Base-by-base conservation (phyloP, 2,113 vertebrate genomes). In the Catagonus wagneri region DNA sequence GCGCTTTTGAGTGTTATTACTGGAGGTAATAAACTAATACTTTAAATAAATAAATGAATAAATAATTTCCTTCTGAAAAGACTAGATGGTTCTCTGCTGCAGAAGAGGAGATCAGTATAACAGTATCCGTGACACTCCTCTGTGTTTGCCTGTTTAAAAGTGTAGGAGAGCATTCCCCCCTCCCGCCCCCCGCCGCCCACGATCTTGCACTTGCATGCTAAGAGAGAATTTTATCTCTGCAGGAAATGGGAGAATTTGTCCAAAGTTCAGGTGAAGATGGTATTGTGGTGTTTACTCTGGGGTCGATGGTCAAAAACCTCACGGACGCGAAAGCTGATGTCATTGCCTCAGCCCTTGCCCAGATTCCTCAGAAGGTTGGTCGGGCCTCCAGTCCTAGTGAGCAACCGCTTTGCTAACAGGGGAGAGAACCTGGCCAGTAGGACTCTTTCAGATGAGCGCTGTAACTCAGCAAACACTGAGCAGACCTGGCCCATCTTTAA, bases 201-300 rank as follows among this genome's bases (percentile, higher is more conserved):
- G 17, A 69, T 69, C 8, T 3, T 58, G 2, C 3, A 65, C 2
- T 32, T 60, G 68, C 56, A 6, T 79, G 56, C 90, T 22, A 29
- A 29, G 5, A 84, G 15, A 86, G 0, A 66, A 66, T 75, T 65
- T 94, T 76, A 63, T 96, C 27, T 92, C 56, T 93, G 66, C 95
- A 99, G 99, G 99, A 99, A 94, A 99, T 99, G 97, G 99, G 99
- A 98, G 98, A 99, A 92, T 99, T 99, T 98, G 99, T 99, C 71
- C 99, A 99, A 98, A 99, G 99, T 68, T 99, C 99, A 56, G 99
- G 99, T 52, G 98, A 99, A 76, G 98, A 99, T 0, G 99, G 99
- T 13, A 68, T 99, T 0, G 98, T 99, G 74, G 98, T 99, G 23
- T 99, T 99, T 96, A 98, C 99, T 78, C 96, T 99, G 1, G 99